Base-by-base conservation (phyloP, 2,797 vertebrate genomes). In the Amphiprion clarkii region DNA sequence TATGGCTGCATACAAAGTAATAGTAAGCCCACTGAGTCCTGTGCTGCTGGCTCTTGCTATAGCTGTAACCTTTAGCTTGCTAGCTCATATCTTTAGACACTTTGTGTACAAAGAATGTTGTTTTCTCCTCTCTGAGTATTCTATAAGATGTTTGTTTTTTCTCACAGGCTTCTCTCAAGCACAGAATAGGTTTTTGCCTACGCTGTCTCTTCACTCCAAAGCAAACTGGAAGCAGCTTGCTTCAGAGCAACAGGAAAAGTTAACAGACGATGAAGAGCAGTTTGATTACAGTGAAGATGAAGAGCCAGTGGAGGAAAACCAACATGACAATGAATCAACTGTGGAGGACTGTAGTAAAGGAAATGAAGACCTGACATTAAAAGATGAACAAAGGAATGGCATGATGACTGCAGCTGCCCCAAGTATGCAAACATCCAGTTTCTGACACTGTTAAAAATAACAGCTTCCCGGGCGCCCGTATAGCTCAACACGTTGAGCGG, bases 161-260 rank as follows among this genome's bases (percentile, higher is more conserved):
- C n/a, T 65, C 1, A 6, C 60, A 87, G 82, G 46, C 13, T 17
- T 11, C 39, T 62, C 63, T 33, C 56, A 49, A 0, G 14, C 1
- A 55, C 73, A 72, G 60, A 74, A 56, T 36, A 56, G 64, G 56
- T 87, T 84, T 75, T 61, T 84, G 57, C 82, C 79, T 0, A 31
- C 36, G 49, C 40, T 84, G 17, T 74, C 44, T 48, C 64, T 84
- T 68, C 56, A 52, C 21, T 63, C 42, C 29, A 74, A 69, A 56
- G 7, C 40, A 6, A 74, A 62, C 23, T 49, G 2, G 0, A 44
- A 10, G 40, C 53, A 60, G 17, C 72, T 36, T 2, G 0, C n/a
- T 48, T 48, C 39, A 55, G 46, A 54, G 31, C 58, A 56, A 0
- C 51, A 23, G n/a, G 29, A 67, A 27, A 10, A 13, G 9, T 53